Percentiles rank a stretch among this genome's conserved stretches.
These are phyloP conservation scores for Monochamus alternatus DNA, from an alignment of 2,888 invertebrate genomes.

Conservation along the genomic window DNA sequence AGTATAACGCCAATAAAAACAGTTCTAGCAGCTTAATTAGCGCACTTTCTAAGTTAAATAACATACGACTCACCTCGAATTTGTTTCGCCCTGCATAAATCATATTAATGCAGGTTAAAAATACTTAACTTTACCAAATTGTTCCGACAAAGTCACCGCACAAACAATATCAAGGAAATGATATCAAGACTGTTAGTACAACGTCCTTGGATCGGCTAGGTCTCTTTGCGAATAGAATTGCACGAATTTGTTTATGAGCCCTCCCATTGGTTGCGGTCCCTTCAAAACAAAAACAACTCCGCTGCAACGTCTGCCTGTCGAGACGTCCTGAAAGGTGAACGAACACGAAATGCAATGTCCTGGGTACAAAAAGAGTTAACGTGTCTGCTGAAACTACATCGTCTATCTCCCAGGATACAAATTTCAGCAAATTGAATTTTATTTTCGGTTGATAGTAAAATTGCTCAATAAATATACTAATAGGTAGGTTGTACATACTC, in stretches of 20 bases:
- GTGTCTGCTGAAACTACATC: neutral
- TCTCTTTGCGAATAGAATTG: conserved; percentile 56
- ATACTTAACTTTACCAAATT: conserved; percentile 31
- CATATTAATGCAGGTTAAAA: conserved; percentile 70
- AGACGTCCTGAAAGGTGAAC: conserved; percentile 61
- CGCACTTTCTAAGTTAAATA: conserved; percentile 17
- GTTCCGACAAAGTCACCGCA: conserved; percentile 47
- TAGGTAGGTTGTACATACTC: no score
- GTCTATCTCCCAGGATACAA: neutral
- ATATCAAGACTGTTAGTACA: conserved; percentile 59
- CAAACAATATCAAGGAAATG: conserved; percentile 51
- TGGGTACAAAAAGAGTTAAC: conserved; percentile 42
- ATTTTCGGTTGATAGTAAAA: no score
- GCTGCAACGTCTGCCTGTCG: conserved; percentile 53
- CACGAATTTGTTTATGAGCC: conserved; percentile 66
- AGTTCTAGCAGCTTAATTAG: conserved; percentile 20
- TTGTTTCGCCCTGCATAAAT: conserved; percentile 78
- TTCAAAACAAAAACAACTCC: conserved; percentile 67
- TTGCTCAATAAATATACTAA: no score
- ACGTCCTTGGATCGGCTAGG: conserved; percentile 61
- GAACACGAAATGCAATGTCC: conserved; percentile 58
- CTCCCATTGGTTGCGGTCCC: conserved; percentile 57
- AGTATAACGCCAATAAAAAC: conserved; percentile 54
- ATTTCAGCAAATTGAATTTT: no score
- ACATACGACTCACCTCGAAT: conserved; percentile 74